Evolutionary conservation across 2,888 invertebrate species (phyloP).

Genomic region (Sinhomidia bicolor): DNA sequence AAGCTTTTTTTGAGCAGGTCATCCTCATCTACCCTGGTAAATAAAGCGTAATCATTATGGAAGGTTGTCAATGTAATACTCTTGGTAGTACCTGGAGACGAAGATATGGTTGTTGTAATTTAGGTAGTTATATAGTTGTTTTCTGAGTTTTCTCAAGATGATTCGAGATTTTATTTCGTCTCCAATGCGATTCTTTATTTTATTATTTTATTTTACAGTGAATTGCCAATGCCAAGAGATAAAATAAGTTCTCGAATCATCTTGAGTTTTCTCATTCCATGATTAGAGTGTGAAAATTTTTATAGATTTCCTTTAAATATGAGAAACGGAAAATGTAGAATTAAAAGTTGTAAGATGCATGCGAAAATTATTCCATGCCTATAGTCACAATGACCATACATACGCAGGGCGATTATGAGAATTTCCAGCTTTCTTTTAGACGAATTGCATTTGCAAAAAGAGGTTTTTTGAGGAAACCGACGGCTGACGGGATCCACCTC

Average conservation of each 20-base stretch:
- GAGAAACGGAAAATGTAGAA: conserved; percentile 28
- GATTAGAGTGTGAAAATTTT: not conserved
- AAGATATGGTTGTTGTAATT: too few relatives aligned
- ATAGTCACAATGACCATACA: conserved; percentile 5
- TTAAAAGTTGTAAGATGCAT: conserved; percentile 36
- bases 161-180: too few relatives aligned
- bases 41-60: too few relatives aligned
- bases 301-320: conserved; percentile 31
- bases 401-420: not conserved
- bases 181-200: too few relatives aligned
- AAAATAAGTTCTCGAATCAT: too few relatives aligned
- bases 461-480: not conserved
- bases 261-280: not conserved
- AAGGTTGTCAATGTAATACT: conserved; percentile 10
- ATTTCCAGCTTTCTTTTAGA: not conserved
- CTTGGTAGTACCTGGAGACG: too few relatives aligned
- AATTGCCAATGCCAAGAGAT: too few relatives aligned
- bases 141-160: too few relatives aligned
- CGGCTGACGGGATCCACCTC: conserved; percentile 19
- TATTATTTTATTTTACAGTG: too few relatives aligned
- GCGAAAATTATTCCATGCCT: conserved; percentile 32
- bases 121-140: too few relatives aligned
- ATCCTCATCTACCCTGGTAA: too few relatives aligned
- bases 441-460: not conserved
- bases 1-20: too few relatives aligned